These are phyloP conservation scores for Aurelia sp. DNA, from an alignment of 30 jellyfish, hydroid and myxozoan species.

Conservation along the genomic window DNA sequence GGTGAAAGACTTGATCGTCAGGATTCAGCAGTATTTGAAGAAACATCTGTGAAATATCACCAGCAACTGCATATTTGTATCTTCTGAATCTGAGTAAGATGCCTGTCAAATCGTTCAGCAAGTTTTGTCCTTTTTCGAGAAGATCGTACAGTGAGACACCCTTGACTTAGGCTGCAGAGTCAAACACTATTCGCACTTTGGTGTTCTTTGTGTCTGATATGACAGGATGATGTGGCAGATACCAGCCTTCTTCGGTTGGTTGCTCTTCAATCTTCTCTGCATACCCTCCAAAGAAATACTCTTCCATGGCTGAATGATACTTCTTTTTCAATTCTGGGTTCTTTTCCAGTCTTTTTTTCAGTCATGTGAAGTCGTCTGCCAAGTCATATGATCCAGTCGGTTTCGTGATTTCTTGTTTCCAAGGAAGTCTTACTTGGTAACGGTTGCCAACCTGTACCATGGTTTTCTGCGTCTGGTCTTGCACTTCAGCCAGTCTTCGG, in stretches of 20 bases:
- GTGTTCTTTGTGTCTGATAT: neutral
- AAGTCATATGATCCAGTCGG: slow-evolving; percentile 15
- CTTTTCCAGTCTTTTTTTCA: slow-evolving; percentile 1
- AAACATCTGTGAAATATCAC: too few species aligned
- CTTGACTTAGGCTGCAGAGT: too few species aligned
- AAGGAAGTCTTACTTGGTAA: too few species aligned
- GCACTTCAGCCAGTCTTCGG: slow-evolving; percentile 21
- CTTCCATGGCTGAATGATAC: too few species aligned
- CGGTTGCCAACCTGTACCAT: neutral
- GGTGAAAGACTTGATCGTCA: slow-evolving; percentile 21
- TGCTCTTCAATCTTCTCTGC: too few species aligned
- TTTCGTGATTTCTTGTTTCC: neutral
- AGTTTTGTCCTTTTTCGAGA: neutral
- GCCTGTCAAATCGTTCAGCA: slow-evolving; percentile 50
- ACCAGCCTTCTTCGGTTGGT: too few species aligned
- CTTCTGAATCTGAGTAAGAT: slow-evolving; percentile 53
- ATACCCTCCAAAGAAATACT: too few species aligned
- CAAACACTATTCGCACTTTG: slow-evolving; percentile 3
- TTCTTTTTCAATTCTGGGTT: too few species aligned
- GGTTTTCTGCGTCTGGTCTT: neutral
- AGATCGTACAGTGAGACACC: too few species aligned
- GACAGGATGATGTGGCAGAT: too few species aligned
- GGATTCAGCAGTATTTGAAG: too few species aligned
- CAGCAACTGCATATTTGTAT: slow-evolving; percentile 30
- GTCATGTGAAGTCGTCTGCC: slow-evolving; percentile 23